phyloP scores from a whole-genome alignment of 2,797 vertebrate genomes.

The Hozukius guyotensis region DNA sequence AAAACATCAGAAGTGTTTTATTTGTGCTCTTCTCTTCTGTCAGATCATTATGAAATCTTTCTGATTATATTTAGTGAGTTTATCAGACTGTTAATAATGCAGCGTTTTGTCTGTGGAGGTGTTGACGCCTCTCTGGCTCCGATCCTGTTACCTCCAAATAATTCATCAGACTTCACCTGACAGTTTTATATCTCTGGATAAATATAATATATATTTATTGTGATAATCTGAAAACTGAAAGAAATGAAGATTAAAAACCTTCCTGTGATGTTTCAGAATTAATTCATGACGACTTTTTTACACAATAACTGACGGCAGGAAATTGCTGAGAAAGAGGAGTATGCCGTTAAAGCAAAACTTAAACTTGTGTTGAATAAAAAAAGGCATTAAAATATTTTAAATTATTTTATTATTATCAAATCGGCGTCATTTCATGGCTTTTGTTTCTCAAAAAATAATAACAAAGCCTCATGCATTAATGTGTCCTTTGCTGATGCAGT shows the following conservation, averaged over 20 bases:
- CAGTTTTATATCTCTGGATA: no score
- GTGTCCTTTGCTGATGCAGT: rapidly evolving
- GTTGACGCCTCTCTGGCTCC: no score
- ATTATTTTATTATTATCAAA: no score
- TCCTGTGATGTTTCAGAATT: not conserved
- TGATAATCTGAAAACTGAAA: no score
- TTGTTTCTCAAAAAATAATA: not conserved
- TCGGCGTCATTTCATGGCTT: rapidly evolving
- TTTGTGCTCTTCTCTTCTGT: not conserved
- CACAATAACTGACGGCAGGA: not conserved
- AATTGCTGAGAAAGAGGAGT: not conserved
- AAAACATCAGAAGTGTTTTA: no score
- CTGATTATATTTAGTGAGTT: not conserved
- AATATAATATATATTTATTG: no score
- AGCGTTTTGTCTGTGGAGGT: not conserved
- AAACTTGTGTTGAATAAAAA: not conserved
- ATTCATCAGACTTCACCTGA: no score
- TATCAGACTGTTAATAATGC: constrained; percentile 23
- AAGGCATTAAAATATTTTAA: no score
- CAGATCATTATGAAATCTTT: not conserved
- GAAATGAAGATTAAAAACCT: not conserved
- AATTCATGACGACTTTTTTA: not conserved
- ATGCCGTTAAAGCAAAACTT: no score
- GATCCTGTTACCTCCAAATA: no score
- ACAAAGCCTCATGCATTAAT: not conserved